Evolutionary conservation across 2,113 vertebrate species (phyloP), one percentile per base, ranked within the genome.

Genomic region (Vimba vimba): DNA sequence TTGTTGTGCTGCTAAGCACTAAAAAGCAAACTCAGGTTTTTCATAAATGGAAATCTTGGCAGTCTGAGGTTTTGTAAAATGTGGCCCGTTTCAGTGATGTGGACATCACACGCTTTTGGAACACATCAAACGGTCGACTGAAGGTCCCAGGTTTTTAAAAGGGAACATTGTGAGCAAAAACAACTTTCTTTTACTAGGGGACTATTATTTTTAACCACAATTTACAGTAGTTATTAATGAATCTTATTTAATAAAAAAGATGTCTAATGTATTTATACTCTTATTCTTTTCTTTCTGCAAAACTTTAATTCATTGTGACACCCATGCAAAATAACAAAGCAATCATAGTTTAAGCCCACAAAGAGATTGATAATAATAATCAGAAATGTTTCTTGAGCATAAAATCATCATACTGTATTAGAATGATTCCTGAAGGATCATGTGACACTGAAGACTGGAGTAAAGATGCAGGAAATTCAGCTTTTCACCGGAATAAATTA

Each of bases 1-100:
- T 93, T 88, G 87, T 90, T 88, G 87, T 30, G 85, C 83, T 80
- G 82, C 39, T 33, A 59, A 75, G 83, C 36, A 55, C 66, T 79
- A 60, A 76, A 87, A 81, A 21, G 75, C 82, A 76, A 74, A 69
- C 81, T 89, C 73, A 86, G 85, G 83, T 79, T 87, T 87, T 87
- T 81, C 64, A 87, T 69, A 89, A 85, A 88, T 66, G 69, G 64
- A 83, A 79, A 81, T 47, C 27, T 50, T 84, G 86, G 62, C 89
- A 80, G 87, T 83, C 75, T 76, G 55, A 73, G 82, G 71, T 76
- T 82, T 79, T 76, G 80, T 85, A 69, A 82, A 88, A 84, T 30
- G 59, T 68, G 47, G 55, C 39, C 47, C 0, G 25, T 62, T 86
- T 64, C 85, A 68, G 77, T 81, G 77, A 86, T 84, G 81, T 89